Conservation (phyloP, 2,888 invertebrate genomes). For the Mimachlamys varia region DNA sequence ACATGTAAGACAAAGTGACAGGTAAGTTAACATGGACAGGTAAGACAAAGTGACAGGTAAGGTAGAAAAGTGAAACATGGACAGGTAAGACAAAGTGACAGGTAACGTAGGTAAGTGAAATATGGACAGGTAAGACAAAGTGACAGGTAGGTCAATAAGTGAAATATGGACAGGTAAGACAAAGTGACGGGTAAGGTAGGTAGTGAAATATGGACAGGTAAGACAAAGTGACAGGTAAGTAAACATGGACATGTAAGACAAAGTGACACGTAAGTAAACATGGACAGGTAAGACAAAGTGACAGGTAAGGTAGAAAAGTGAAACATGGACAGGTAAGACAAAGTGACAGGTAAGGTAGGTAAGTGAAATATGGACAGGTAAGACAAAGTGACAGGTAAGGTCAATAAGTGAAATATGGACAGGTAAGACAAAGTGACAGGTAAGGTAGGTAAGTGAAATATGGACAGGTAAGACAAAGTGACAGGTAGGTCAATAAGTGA, state of each 20-base stretch:
- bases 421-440: neutral
- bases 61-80: neutral
- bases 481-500: neutral
- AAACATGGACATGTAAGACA: neutral
- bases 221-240: neutral
- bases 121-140: neutral
- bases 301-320: neutral
- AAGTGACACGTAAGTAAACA: neutral
- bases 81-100: neutral
- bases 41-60: neutral
- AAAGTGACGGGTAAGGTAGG: neutral
- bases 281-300: neutral
- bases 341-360: neutral
- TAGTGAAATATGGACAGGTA: neutral
- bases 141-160: neutral
- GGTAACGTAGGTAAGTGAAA: neutral
- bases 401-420: neutral
- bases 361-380: neutral
- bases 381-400: neutral
- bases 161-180: neutral
- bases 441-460: neutral
- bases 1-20: neutral
- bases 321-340: neutral
- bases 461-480: neutral
- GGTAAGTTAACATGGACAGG: neutral